Evolutionary conservation across 2,888 invertebrate genomes (phyloP), one percentile per base, ranked within the genome.

Genomic region (Aricia artaxerxes): DNA sequence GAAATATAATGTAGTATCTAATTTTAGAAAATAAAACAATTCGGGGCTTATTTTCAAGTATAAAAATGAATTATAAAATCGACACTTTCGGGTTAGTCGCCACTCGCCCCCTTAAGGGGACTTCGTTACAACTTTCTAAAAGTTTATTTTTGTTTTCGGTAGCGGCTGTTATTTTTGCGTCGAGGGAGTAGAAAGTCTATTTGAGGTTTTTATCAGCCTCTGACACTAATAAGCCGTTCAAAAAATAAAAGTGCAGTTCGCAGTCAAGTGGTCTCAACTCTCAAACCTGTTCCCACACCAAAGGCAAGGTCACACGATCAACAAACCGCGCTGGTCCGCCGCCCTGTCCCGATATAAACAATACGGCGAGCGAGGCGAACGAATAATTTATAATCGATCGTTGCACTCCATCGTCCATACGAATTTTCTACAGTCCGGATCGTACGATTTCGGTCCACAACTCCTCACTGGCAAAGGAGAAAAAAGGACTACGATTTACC

Each of bases 181-280:
- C 69, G 69, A 69, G 69, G 69, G 69, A 69, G 69, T 69, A 69
- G 40, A 73, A 44, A 73, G 73, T 73, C n/a, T 73, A n/a, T 73
- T 73, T 44, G 44, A 24, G n/a, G 73, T 73, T 73, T 24, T 73
- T 73, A 73, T 73, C 73, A 35, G 69, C 44, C 24, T 73, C 44
- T 49, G 75, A 75, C 31, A 53, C 75, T 75, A 64, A 78, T 40
- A 81, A 77, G 81, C 78, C 79, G 31, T 60, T 75, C 84, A 82
- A 86, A 84, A 87, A 88, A 87, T 87, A 88, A 87, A 87, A 86
- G 83, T 83, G 83, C 82, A 84, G 83, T 81, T 82, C 81, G 83
- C 85, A 83, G 84, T 83, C 83, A 83, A 84, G 84, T 85, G 83
- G 69, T 69, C 81, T 84, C 83, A 85, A 86, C 35, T 69, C 81